These are phyloP conservation scores for Branchinecta sandiegonensis DNA, from an alignment of 2,888 invertebrate genomes.

Conservation along the genomic window DNA sequence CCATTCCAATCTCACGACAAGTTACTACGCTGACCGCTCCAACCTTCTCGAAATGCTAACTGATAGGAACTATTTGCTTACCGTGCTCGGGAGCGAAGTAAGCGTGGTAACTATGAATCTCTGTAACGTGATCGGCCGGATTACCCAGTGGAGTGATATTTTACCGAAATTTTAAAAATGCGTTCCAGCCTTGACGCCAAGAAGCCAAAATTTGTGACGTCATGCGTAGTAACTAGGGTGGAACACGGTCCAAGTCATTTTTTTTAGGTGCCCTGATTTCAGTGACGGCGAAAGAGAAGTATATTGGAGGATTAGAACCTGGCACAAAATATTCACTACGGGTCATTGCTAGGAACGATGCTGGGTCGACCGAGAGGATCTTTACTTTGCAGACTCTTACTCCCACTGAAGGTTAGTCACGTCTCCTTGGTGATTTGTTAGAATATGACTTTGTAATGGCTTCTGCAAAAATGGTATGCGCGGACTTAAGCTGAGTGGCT, in stretches of 20 bases:
- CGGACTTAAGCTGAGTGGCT: too few relatives aligned
- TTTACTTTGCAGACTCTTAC: not conserved
- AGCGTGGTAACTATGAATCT: too few relatives aligned
- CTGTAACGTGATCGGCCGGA: too few relatives aligned
- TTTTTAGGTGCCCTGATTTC: not conserved
- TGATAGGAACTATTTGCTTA: too few relatives aligned
- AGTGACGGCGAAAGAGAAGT: not conserved
- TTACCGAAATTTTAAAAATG: too few relatives aligned
- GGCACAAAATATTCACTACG: not conserved
- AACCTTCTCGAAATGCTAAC: too few relatives aligned
- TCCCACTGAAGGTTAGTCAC: not conserved
- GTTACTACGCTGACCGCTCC: too few relatives aligned
- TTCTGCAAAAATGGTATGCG: not conserved
- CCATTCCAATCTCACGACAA: too few relatives aligned
- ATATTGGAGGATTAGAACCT: slow-evolving; percentile 2
- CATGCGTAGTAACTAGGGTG: too few relatives aligned
- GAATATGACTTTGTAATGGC: slow-evolving; percentile 2
- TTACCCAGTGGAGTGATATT: too few relatives aligned
- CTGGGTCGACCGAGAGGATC: not conserved
- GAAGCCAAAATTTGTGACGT: not conserved
- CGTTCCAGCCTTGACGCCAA: too few relatives aligned
- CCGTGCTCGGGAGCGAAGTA: too few relatives aligned
- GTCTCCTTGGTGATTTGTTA: not conserved
- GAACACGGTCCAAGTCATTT: not conserved
- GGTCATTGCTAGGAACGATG: not conserved